Conservation (phyloP, 2,888 invertebrate species). For the Sarcophaga subvicina region DNA sequence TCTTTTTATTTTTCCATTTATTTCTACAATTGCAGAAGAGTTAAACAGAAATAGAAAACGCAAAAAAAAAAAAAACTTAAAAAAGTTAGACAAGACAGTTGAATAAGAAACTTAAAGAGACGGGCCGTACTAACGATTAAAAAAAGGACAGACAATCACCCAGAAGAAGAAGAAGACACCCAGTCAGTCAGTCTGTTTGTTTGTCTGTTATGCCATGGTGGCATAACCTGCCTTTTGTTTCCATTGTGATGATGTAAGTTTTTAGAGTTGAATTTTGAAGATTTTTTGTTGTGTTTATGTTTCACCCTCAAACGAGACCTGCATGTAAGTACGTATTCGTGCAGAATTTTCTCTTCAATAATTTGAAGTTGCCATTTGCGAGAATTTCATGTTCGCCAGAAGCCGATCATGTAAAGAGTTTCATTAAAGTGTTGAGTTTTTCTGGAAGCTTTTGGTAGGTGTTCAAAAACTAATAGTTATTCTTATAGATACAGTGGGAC, state of each 20-base stretch:
- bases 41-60: neutral
- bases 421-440: constrained; percentile 65
- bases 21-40: constrained; percentile 15
- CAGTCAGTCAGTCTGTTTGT: constrained; percentile 34
- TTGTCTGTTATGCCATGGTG: constrained; percentile 41
- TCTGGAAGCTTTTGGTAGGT: constrained; percentile 59
- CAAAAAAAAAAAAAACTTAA: neutral
- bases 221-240: constrained; percentile 63
- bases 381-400: constrained; percentile 40
- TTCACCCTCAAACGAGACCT: constrained; percentile 51
- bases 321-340: constrained; percentile 5
- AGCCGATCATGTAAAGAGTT: constrained; percentile 45
- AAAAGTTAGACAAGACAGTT: constrained; percentile 40
- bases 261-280: constrained; percentile 22
- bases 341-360: neutral
- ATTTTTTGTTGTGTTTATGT: constrained; percentile 13
- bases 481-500: constrained; percentile 41
- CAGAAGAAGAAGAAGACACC: constrained; percentile 41
- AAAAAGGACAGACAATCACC: constrained; percentile 27
- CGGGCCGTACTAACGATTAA: constrained; percentile 24
- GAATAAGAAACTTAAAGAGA: constrained; percentile 46
- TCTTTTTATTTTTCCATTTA: constrained; percentile 23
- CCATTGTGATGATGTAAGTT: constrained; percentile 63
- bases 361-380: neutral
- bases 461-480: constrained; percentile 33